Percentiles rank a stretch among this genome's conserved stretches.
Conservation (phyloP, 2,113 vertebrate genomes). For the Aldabrachelys gigantea region DNA sequence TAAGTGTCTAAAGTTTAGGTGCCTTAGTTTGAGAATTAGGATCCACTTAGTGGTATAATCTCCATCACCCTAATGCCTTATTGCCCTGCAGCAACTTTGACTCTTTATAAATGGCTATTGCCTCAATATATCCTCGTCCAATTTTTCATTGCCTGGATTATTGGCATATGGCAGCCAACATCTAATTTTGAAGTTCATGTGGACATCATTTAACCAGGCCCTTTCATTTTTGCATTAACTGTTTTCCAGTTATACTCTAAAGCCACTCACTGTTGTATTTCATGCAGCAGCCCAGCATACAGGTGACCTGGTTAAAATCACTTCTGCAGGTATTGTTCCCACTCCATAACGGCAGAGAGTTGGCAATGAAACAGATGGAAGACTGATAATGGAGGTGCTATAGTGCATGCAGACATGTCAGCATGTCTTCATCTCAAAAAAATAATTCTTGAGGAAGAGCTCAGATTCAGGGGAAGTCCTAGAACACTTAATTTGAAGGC, state of each 20-base stretch:
- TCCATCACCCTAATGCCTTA: rapidly evolving
- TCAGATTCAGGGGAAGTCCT: background rate
- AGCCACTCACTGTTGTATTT: background rate
- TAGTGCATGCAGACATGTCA: background rate
- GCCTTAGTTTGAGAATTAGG: background rate
- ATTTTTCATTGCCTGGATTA: background rate
- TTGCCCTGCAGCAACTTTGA: background rate
- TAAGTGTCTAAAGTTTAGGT: background rate
- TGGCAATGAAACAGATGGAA: background rate
- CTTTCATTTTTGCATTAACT: background rate
- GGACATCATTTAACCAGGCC: background rate
- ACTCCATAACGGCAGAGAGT: background rate
- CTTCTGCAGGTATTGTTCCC: background rate
- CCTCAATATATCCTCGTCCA: background rate
- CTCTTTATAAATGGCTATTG: background rate
- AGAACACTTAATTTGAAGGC: background rate
- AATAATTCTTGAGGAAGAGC: background rate
- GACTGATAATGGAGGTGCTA: background rate
- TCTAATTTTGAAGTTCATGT: background rate
- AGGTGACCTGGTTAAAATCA: background rate
- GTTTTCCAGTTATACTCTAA: background rate
- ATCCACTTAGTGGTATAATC: background rate
- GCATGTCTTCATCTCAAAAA: background rate
- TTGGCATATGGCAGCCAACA: background rate
- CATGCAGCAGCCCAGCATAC: background rate